A percentile compares a stretch with the other conserved stretches of the same genome.
Conservation (phyloP, 2,797 vertebrate genomes). For the Danio albolineatus region DNA sequence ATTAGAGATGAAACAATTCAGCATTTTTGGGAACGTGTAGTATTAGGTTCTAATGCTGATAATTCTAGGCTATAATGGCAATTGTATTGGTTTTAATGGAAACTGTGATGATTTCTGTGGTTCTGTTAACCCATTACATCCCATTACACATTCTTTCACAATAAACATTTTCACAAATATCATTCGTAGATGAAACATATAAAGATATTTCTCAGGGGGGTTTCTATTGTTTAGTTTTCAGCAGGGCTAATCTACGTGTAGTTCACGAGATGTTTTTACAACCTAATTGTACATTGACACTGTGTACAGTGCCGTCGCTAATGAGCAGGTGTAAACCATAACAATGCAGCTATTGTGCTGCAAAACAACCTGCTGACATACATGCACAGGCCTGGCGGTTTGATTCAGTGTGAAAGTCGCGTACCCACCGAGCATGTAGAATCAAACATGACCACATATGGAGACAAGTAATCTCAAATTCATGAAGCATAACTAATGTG, state of each 20-base stretch:
- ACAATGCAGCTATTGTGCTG: constrained; percentile 10
- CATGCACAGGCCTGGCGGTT: background rate
- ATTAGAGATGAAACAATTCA: too few species aligned
- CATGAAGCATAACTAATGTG: constrained; percentile 1
- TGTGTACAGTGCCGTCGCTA: background rate
- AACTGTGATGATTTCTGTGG: too few species aligned
- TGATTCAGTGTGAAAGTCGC: background rate
- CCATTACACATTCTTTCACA: too few species aligned
- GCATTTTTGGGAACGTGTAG: too few species aligned
- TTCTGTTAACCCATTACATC: too few species aligned
- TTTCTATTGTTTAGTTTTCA: too few species aligned
- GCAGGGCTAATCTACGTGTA: background rate
- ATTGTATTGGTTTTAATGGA: too few species aligned
- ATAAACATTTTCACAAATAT: too few species aligned
- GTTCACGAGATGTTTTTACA: background rate
- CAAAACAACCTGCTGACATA: background rate
- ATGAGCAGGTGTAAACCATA: constrained; percentile 19
- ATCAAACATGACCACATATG: background rate
- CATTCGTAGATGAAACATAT: too few species aligned
- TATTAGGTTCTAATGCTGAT: too few species aligned
- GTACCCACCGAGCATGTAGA: background rate
- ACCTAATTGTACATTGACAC: background rate
- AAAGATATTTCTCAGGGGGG: too few species aligned
- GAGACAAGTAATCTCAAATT: constrained; percentile 10
- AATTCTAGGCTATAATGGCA: too few species aligned